A percentile compares a stretch with the other conserved stretches of the same genome.
These are phyloP conservation scores for Drosophila trichaetosa DNA, from an alignment of 2,888 invertebrate genomes.

Conservation along the genomic window DNA sequence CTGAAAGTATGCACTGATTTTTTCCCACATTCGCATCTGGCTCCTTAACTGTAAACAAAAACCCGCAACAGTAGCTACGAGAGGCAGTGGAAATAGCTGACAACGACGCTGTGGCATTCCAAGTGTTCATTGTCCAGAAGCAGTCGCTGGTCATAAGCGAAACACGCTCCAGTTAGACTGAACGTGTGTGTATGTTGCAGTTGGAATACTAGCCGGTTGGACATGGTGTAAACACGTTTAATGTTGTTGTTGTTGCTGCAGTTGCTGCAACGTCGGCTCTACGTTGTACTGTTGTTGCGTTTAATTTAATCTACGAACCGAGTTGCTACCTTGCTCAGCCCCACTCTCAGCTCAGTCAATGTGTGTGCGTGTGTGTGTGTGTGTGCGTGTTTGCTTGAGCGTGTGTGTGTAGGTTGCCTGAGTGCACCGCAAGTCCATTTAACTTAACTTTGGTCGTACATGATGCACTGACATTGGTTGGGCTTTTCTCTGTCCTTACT, in stretches of 20 bases:
- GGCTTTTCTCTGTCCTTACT: constrained; percentile 33
- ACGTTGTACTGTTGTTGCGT: constrained; percentile 60
- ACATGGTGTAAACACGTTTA: constrained; percentile 80
- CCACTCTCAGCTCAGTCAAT: constrained; percentile 41
- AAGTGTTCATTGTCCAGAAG: constrained; percentile 74
- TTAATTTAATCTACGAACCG: constrained; percentile 80
- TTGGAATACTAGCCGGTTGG: constrained; percentile 78
- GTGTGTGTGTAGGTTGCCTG: constrained; percentile 59
- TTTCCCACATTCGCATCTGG: constrained; percentile 35
- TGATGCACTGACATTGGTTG: constrained; percentile 43
- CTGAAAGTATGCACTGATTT: constrained; percentile 75
- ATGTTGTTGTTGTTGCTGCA: constrained; percentile 67
- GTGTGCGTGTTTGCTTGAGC: constrained; percentile 13
- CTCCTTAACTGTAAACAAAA: constrained; percentile 65
- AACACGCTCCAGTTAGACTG: constrained; percentile 35
- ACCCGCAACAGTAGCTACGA: constrained; percentile 57
- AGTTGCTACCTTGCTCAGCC: constrained; percentile 69
- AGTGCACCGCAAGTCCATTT: constrained; percentile 80
- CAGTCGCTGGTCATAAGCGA: constrained; percentile 46
- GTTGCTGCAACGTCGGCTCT: constrained; percentile 20
- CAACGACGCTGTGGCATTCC: constrained; percentile 70
- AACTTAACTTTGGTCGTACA: constrained; percentile 71
- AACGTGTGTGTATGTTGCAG: constrained; percentile 35
- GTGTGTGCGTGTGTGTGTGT: constrained; percentile 14
- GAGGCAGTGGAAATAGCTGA: constrained; percentile 52